Evolutionary conservation across 2,113 vertebrate genomes (phyloP), one percentile per base, ranked within the genome.

Genomic region (Potamarius usumacintae): DNA sequence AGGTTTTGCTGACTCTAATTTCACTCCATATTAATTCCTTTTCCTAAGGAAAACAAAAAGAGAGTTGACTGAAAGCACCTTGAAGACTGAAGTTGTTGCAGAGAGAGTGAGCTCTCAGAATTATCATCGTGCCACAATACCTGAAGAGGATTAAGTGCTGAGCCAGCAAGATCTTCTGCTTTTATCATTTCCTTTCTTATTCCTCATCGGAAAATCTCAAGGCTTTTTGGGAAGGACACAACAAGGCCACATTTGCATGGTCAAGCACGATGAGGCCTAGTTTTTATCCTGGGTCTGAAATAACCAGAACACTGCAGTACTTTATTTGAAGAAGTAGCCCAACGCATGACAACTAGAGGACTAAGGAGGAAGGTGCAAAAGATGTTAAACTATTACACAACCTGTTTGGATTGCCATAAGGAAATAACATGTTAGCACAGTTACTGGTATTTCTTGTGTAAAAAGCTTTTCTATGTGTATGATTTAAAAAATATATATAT

Each of bases 291-390:
- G 67, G 50, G 57, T 82, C 80, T 63, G n/a, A 79, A 83, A 74
- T 87, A 87, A 82, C 58, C 86, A 74, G 86, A 82, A 83, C 86
- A 87, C 86, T 74, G 65, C 55, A 74, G 86, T 83, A 34, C 18
- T 34, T 83, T 74, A n/a, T 87, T 63, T 87, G 79, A 34, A 60
- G 30, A 83, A 77, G 65, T 53, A 67, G 76, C n/a, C 76, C 76
- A 86, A 62, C n/a, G 76, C 42, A 65, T 50, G 30, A 53, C 11
- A 67, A 27, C 20, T n/a, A 83, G 7, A 27, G 12, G 30, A 83
- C 82, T 53, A 1, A n/a, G 10, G 62, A 52, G 50, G 34, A 25
- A 63, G n/a, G 0, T 7, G 34, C 72, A 63, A 18, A 50, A 48
- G 22, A 52, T 22, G 52, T 22, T 77, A 52, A 25, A 78, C 5